phyloP scores from a whole-genome alignment of 2,797 vertebrate genomes.

The Coregonus ussuriensis region DNA sequence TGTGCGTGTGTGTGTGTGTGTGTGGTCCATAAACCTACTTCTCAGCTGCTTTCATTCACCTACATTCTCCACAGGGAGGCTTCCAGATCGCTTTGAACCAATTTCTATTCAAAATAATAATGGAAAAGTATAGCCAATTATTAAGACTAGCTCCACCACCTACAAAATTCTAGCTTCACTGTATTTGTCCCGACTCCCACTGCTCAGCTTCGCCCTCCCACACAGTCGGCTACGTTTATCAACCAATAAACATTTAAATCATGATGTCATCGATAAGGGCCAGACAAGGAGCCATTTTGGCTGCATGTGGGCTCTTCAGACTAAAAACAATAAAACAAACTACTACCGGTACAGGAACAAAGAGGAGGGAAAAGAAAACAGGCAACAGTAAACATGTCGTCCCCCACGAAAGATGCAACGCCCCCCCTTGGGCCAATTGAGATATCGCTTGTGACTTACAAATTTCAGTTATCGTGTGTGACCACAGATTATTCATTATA shows the following conservation, averaged over 20 bases:
- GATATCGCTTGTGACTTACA: no score
- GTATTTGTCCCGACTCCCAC: not conserved
- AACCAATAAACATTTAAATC: constrained; percentile 28
- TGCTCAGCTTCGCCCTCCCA: not conserved
- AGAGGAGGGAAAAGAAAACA: constrained; percentile 37
- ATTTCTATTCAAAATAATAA: not conserved
- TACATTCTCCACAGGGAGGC: constrained; percentile 6
- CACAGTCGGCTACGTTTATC: constrained; percentile 13
- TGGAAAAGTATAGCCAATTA: not conserved
- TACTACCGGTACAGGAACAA: constrained; percentile 27
- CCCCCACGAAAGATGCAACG: no score
- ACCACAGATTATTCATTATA: no score
- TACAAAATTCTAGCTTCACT: not conserved
- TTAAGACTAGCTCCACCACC: not conserved
- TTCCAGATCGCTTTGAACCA: not conserved
- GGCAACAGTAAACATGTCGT: no score
- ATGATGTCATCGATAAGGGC: constrained; percentile 44
- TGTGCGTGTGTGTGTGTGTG: not conserved
- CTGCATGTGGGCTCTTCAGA: constrained; percentile 29
- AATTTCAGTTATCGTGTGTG: no score
- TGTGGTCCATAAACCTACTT: constrained; percentile 21
- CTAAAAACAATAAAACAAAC: constrained; percentile 32
- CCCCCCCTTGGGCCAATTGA: no score
- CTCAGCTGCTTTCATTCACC: constrained; percentile 10
- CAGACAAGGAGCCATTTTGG: constrained; percentile 22